phyloP scores from a whole-genome alignment of 2,797 vertebrate genomes.

The Onychomys leucogaster region DNA sequence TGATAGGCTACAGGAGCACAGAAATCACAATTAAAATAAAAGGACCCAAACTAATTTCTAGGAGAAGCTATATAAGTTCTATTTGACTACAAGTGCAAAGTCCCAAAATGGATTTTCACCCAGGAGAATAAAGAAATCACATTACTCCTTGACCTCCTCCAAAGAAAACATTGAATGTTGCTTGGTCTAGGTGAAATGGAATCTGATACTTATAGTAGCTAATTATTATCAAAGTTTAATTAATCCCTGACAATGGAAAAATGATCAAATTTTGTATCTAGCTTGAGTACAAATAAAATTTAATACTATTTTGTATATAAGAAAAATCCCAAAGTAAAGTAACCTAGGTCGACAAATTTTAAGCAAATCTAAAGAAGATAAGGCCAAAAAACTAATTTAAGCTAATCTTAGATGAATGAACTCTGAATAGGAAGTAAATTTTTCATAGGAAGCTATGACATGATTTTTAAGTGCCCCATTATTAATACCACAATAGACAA shows the following conservation, averaged over 20 bases:
- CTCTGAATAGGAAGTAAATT: background rate
- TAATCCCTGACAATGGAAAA: background rate
- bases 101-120: background rate
- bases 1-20: background rate
- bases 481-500: background rate
- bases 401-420: background rate
- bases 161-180: background rate
- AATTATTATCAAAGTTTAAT: background rate
- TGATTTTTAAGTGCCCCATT: background rate
- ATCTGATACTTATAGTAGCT: background rate
- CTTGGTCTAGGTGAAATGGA: background rate
- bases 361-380: background rate
- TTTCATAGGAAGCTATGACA: background rate
- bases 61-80: background rate
- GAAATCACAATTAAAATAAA: conserved; percentile 37
- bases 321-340: conserved; percentile 13
- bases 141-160: background rate
- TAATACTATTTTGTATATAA: conserved; percentile 18
- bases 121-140: background rate
- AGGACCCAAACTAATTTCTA: background rate
- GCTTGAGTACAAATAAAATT: background rate
- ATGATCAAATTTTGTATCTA: background rate
- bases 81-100: background rate
- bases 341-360: background rate
- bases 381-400: background rate